Evolutionary conservation across 53 echinoderm and acorn worm genomes (phyloP).

Genomic region (Apostichopus leukothele): DNA sequence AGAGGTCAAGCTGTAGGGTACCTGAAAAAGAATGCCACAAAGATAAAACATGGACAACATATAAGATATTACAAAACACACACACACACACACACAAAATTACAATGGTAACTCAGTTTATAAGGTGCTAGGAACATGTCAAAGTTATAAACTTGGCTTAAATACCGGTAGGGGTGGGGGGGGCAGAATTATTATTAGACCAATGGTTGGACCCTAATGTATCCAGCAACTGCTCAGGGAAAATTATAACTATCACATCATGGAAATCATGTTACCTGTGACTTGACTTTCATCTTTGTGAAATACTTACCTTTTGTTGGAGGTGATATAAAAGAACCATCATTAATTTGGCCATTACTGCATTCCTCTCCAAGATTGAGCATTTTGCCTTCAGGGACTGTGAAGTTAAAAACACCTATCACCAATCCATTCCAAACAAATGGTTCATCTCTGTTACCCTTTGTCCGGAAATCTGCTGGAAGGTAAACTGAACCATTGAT

Average conservation of each 20-base stretch:
- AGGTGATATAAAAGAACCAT: constrained; percentile 64
- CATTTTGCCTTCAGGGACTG: constrained; percentile 67
- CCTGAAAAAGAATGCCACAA: constrained; percentile 45
- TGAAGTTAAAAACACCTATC: constrained; percentile 82
- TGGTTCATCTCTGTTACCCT: constrained; percentile 68
- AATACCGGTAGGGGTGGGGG: too few species aligned
- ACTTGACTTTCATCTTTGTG: background rate
- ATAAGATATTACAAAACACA: too few species aligned
- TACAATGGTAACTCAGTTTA: too few species aligned
- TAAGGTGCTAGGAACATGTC: too few species aligned
- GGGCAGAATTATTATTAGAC: too few species aligned
- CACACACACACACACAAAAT: too few species aligned
- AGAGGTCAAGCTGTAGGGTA: constrained; percentile 63
- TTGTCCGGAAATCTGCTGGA: constrained; percentile 76
- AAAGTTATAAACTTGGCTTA: too few species aligned
- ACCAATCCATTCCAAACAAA: constrained; percentile 75
- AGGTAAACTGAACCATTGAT: constrained; percentile 65
- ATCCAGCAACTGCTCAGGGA: too few species aligned
- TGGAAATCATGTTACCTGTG: too few species aligned
- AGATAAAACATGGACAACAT: background rate
- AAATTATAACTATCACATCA: too few species aligned
- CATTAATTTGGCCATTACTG: constrained; percentile 77
- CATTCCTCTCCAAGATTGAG: constrained; percentile 73
- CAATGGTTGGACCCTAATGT: too few species aligned
- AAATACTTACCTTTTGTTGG: constrained; percentile 64